These are phyloP conservation scores for Heliconius hortense DNA, from an alignment of 2,888 invertebrate genomes.

Conservation along the genomic window DNA sequence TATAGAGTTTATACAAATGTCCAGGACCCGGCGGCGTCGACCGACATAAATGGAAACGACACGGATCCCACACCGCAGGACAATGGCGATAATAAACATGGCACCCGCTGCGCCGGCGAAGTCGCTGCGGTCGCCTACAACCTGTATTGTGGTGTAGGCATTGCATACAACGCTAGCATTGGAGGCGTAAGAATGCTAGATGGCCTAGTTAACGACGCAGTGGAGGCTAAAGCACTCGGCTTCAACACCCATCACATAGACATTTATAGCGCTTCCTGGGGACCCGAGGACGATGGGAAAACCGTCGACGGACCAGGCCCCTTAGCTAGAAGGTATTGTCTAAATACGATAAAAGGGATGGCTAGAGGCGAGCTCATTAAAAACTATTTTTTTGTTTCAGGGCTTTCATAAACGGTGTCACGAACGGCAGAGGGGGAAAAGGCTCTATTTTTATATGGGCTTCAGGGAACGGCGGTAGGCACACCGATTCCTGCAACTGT, in stretches of 20 bases:
- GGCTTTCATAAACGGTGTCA: slow-evolving; percentile 96
- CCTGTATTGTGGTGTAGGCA: slow-evolving; percentile 97
- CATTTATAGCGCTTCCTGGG: slow-evolving; percentile 98
- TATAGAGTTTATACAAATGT: slow-evolving; percentile 11
- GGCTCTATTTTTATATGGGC: slow-evolving; percentile 99
- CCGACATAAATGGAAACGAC: slow-evolving; percentile 98
- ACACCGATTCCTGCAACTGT: slow-evolving; percentile 98
- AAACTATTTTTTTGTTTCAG: slow-evolving; percentile 76
- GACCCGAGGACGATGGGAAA: slow-evolving; percentile 97
- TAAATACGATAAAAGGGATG: slow-evolving; percentile 56
- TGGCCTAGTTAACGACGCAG: slow-evolving; percentile 97
- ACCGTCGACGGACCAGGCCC: slow-evolving; percentile 98
- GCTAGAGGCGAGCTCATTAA: slow-evolving; percentile 67
- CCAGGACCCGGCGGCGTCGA: slow-evolving; percentile 96
- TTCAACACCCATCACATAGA: slow-evolving; percentile 97
- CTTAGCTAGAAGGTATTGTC: slow-evolving; percentile 85
- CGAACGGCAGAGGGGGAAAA: slow-evolving; percentile 94
- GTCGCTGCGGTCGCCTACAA: slow-evolving; percentile 98
- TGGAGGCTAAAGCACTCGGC: slow-evolving; percentile 95
- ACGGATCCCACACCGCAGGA: slow-evolving; percentile 98
- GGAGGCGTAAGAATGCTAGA: slow-evolving; percentile 99
- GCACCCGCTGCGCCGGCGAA: slow-evolving; percentile 98
- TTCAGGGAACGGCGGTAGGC: slow-evolving; percentile 97
- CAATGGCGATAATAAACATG: slow-evolving; percentile 99
- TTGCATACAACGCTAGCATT: slow-evolving; percentile 98